These are phyloP conservation scores for Caenorhabditis angaria DNA, from an alignment of 2,888 invertebrate species.

Conservation along the genomic window DNA sequence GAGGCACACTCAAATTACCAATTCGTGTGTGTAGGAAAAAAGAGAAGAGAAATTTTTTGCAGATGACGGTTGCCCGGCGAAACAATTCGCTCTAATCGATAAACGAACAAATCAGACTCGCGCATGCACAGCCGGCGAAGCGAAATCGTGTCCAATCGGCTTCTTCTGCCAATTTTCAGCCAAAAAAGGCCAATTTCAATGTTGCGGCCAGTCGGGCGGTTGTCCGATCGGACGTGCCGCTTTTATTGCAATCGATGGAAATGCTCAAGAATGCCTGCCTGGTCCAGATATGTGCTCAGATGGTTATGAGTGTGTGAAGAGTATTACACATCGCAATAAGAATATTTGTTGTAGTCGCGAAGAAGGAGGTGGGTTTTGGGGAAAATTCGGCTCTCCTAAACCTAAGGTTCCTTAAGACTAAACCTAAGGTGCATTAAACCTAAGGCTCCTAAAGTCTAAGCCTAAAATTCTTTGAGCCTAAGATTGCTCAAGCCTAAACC, in stretches of 20 bases:
- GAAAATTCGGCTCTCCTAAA: neutral
- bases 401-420: no score
- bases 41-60: neutral
- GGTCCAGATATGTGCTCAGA: slow-evolving; percentile 55
- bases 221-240: slow-evolving; percentile 54
- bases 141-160: slow-evolving; percentile 51
- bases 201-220: slow-evolving; percentile 58
- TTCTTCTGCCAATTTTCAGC: slow-evolving; percentile 60
- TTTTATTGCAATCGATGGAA: slow-evolving; percentile 54
- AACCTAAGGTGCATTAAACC: no score
- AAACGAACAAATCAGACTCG: slow-evolving; percentile 44
- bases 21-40: neutral
- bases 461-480: no score
- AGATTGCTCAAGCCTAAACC: no score
- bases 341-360: slow-evolving; percentile 57
- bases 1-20: neutral
- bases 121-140: slow-evolving; percentile 56
- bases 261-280: slow-evolving; percentile 54
- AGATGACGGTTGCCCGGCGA: slow-evolving; percentile 52
- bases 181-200: slow-evolving; percentile 55
- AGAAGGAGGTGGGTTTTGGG: slow-evolving; percentile 27
- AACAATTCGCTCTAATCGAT: slow-evolving; percentile 52
- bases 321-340: slow-evolving; percentile 42
- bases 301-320: slow-evolving; percentile 54
- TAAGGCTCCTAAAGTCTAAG: no score